These are phyloP conservation scores for rat (Rattus norvegicus) DNA, from an alignment of 2,113 vertebrate species.

Conservation along the genomic window DNA sequence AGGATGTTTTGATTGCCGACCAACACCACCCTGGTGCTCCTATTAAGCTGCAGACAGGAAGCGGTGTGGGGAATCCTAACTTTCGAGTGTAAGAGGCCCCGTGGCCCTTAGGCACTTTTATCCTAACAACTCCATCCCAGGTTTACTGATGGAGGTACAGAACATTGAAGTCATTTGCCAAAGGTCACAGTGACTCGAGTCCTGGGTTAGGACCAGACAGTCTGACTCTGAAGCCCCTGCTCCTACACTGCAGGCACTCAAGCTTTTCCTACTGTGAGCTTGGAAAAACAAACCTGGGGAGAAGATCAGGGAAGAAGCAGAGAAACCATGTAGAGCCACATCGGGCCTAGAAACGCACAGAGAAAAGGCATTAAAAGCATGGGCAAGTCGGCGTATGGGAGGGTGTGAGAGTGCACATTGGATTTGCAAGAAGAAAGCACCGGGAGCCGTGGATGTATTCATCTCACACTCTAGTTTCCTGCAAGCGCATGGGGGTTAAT, in stretches of 20 bases:
- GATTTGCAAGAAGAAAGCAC: background rate
- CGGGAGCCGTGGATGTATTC: background rate
- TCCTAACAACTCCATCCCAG: background rate
- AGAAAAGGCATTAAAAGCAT: background rate
- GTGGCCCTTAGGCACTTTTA: background rate
- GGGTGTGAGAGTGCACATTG: fast-evolving
- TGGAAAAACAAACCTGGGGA: background rate
- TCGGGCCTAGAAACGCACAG: background rate
- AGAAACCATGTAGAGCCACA: background rate
- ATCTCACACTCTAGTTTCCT: background rate
- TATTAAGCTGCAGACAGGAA: background rate
- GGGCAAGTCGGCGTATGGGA: background rate
- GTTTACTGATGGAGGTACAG: background rate
- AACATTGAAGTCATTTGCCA: background rate
- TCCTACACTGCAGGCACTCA: background rate
- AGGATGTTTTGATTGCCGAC: background rate
- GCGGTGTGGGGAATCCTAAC: background rate
- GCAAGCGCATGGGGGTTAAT: background rate
- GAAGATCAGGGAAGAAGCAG: background rate
- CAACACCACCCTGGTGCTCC: background rate
- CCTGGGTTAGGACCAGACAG: background rate
- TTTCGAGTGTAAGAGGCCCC: background rate
- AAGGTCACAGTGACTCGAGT: background rate
- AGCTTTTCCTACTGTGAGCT: background rate
- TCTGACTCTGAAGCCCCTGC: background rate